Evolutionary conservation across 2,113 vertebrate genomes (phyloP).

Genomic region (Guaruba guarouba): DNA sequence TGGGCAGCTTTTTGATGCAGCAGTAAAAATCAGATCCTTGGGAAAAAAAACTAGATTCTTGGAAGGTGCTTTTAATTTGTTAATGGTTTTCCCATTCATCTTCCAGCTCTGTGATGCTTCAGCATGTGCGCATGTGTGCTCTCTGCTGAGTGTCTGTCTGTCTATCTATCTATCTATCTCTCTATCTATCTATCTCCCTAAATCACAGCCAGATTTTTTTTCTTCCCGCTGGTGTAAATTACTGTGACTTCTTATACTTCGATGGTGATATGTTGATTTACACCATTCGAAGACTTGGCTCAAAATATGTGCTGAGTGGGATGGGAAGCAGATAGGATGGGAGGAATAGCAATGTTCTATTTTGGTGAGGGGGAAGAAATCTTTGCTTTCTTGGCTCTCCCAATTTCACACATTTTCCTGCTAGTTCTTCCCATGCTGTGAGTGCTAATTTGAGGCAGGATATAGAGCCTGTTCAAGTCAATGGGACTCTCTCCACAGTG

Average conservation of each 20-base stretch:
- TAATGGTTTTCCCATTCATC: constrained; percentile 32
- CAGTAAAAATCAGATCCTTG: background rate
- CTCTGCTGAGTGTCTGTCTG: background rate
- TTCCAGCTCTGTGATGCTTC: background rate
- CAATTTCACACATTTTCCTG: constrained; percentile 51
- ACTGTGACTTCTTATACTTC: constrained; percentile 58
- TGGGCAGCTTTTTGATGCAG: background rate
- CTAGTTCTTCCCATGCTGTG: constrained; percentile 30
- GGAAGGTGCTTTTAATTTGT: constrained; percentile 39
- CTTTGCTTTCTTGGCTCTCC: constrained; percentile 56
- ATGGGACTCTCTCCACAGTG: background rate
- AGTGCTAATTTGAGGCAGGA: constrained; percentile 53
- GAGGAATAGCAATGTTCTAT: constrained; percentile 62
- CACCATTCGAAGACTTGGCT: constrained; percentile 44
- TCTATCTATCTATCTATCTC: background rate
- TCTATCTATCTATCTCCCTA: constrained; percentile 11
- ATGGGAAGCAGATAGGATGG: constrained; percentile 43
- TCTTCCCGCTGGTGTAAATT: constrained; percentile 60
- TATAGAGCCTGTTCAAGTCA: constrained; percentile 32
- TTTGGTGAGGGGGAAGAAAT: constrained; percentile 54
- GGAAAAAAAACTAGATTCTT: background rate
- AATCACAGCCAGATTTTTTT: constrained; percentile 54
- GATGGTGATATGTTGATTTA: constrained; percentile 57
- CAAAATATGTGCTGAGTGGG: constrained; percentile 56
- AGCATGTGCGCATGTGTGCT: background rate